Base-by-base conservation (phyloP, 2,797 vertebrate species). In the Trematomus bernacchii region DNA sequence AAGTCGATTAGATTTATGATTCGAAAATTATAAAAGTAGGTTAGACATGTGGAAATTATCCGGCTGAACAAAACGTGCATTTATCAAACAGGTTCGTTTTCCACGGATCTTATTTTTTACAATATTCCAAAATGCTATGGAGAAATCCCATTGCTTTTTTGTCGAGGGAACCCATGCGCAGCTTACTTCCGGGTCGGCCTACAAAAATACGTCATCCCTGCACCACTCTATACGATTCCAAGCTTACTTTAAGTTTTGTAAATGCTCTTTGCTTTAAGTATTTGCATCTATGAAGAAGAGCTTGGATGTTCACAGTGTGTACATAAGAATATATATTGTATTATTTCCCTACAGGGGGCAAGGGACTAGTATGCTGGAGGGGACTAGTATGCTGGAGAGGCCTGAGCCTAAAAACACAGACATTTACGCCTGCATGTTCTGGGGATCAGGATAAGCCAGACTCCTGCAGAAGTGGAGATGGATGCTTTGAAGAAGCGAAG, bases 391-490 rank as follows among this genome's bases (percentile, higher is more conserved):
- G 51, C 19, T 62, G 43, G 10, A 54, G 13, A 75, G 52, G 13
- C 21, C 46, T 30, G 42, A 63, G 57, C 66, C 74, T 66, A n/a
- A 33, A 75, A 66, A 85, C 37, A 58, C 58, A 81, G 46, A 42
- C 51, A 21, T 78, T 80, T 76, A 30, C 69, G 63, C 15, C 15
- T 57, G 62, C 44, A 59, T 71, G 73, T 85, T 90, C 59, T 33
- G 37, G 80, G 63, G 87, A 84, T 91, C 80, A 86, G 54, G 61
- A 81, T 77, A 92, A 90, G 77, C 73, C 75, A 72, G 63, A 66
- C 66, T 82, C 63, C 71, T 69, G 74, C 69, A 71, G 64, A 73
- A 52, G 77, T 57, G 67, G 75, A 82, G 92, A 91, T 77, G 77
- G 78, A 89, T 79, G 73, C 80, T 83, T 67, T 76, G 23, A 42